Conservation (phyloP, 2,888 invertebrate species). For the Chrysotoxum bicinctum region DNA sequence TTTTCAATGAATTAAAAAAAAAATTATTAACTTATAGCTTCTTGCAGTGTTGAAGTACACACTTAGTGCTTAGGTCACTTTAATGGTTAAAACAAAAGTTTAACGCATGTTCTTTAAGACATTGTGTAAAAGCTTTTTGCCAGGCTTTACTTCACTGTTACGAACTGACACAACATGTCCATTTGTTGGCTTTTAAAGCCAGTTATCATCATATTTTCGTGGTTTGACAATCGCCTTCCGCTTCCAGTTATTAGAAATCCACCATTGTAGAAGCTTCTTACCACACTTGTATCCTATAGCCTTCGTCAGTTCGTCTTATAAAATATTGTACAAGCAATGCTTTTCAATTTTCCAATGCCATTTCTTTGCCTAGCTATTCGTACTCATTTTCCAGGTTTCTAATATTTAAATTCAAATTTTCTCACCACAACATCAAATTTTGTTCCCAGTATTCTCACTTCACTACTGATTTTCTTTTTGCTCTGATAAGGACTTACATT, state of each 20-base stretch:
- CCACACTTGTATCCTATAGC: neutral
- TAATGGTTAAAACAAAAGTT: slow-evolving; percentile 7
- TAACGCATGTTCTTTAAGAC: slow-evolving; percentile 3
- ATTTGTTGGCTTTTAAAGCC: neutral
- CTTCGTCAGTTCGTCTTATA: no score
- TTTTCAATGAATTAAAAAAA: neutral
- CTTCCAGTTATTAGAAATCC: neutral
- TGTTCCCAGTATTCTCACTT: slow-evolving; percentile 27
- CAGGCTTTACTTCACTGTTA: neutral
- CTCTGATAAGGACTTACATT: slow-evolving; percentile 9
- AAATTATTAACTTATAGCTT: slow-evolving; percentile 37
- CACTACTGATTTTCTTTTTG: neutral
- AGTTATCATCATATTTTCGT: neutral
- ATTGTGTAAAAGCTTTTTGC: slow-evolving; percentile 12
- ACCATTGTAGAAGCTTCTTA: neutral
- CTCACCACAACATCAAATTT: slow-evolving; percentile 6
- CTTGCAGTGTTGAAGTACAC: slow-evolving; percentile 38
- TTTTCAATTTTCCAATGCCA: neutral
- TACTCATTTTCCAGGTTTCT: neutral
- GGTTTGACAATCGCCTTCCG: neutral
- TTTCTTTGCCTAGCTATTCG: neutral
- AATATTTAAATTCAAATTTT: neutral
- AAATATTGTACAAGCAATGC: neutral
- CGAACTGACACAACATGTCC: neutral
- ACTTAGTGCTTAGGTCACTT: slow-evolving; percentile 33